These are phyloP conservation scores for Salvelinus sp. DNA, from an alignment of 2,113 vertebrate genomes.

Conservation along the genomic window DNA sequence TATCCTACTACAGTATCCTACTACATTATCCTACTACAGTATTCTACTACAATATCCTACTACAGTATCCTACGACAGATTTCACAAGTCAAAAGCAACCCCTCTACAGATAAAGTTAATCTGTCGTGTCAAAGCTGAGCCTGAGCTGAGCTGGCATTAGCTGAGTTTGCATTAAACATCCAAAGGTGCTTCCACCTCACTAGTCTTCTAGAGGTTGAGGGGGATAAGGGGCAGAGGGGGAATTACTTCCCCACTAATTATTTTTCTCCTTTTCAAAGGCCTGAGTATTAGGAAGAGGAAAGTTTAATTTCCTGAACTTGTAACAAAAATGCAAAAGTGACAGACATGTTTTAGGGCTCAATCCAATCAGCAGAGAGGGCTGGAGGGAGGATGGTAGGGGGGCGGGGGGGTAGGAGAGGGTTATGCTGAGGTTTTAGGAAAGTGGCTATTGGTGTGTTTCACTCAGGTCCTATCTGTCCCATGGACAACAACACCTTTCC, in stretches of 20 bases:
- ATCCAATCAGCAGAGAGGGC: slow-evolving; percentile 73
- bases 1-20: no score
- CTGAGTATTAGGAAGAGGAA: slow-evolving; percentile 75
- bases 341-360: slow-evolving; percentile 72
- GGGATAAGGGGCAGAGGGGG: slow-evolving; percentile 28
- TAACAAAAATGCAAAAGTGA: slow-evolving; percentile 78
- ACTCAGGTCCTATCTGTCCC: slow-evolving; percentile 9
- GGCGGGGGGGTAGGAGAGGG: neutral
- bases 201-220: no score
- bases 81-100: neutral
- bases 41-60: no score
- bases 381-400: slow-evolving; percentile 12
- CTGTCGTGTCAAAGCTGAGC: slow-evolving; percentile 49
- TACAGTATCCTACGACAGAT: no score
- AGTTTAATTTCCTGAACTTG: slow-evolving; percentile 85
- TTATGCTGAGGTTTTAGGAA: neutral
- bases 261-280: slow-evolving; percentile 75
- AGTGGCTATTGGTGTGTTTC: slow-evolving; percentile 12
- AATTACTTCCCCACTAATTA: slow-evolving; percentile 73
- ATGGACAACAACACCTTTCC: slow-evolving; percentile 30
- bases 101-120: slow-evolving; percentile 38
- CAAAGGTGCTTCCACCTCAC: slow-evolving; percentile 56
- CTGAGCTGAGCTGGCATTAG: neutral
- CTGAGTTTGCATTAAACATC: slow-evolving; percentile 62
- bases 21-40: no score